Conservation (phyloP, 2,888 invertebrate species). For the Hyposoter didymator region DNA sequence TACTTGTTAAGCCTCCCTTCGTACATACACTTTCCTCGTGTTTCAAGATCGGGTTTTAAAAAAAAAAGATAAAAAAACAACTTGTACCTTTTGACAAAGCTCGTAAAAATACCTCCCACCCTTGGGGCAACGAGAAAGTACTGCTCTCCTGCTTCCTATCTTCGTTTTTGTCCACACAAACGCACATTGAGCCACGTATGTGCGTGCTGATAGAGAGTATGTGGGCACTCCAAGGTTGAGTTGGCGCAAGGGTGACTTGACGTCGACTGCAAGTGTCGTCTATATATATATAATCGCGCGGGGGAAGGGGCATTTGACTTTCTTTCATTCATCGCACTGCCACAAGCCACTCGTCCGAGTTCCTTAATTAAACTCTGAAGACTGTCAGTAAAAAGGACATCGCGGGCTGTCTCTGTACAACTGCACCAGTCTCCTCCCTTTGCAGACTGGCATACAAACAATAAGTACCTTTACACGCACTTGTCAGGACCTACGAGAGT, state of each 20-base stretch:
- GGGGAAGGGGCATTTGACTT: slow-evolving; percentile 79
- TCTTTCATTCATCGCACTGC: slow-evolving; percentile 81
- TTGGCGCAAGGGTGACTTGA: slow-evolving; percentile 57
- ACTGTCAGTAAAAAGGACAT: slow-evolving; percentile 83
- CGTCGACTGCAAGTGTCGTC: slow-evolving; percentile 41
- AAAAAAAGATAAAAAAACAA: too few species aligned
- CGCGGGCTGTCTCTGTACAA: slow-evolving; percentile 69
- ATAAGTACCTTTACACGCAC: slow-evolving; percentile 30
- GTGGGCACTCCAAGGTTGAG: slow-evolving; percentile 41
- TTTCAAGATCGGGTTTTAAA: slow-evolving; percentile 31
- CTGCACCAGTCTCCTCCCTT: slow-evolving; percentile 47
- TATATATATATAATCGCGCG: slow-evolving; percentile 47
- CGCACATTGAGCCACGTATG: slow-evolving; percentile 46
- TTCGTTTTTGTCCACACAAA: slow-evolving; percentile 24
- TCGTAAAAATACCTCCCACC: slow-evolving; percentile 47
- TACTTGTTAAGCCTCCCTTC: slow-evolving; percentile 39
- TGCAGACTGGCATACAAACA: slow-evolving; percentile 16
- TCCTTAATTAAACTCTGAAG: slow-evolving; percentile 84
- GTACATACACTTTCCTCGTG: slow-evolving; percentile 30
- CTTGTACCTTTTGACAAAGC: slow-evolving; percentile 50
- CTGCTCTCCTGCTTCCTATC: slow-evolving; percentile 44
- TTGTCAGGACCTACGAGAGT: slow-evolving; percentile 32
- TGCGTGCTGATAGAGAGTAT: slow-evolving; percentile 45
- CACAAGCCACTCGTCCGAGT: slow-evolving; percentile 81
- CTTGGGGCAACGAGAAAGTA: slow-evolving; percentile 26